Percentiles rank a stretch among this genome's conserved stretches.
phyloP scores from a whole-genome alignment of 2,888 invertebrate genomes.

The Euplexia lucipara region DNA sequence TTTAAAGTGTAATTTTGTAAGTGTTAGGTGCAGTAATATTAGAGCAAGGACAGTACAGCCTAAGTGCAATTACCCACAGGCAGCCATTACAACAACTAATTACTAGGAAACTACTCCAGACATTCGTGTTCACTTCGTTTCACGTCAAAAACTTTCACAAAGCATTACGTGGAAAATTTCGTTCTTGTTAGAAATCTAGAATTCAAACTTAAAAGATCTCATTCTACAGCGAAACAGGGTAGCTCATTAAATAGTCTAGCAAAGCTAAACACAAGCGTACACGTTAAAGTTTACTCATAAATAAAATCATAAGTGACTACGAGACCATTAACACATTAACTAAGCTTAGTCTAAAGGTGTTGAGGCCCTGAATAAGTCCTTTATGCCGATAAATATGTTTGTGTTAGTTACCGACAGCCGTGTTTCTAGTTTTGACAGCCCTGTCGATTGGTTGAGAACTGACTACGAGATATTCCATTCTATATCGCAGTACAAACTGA shows the following conservation, averaged over 20 bases:
- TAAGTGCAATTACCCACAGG: slow-evolving; percentile 28
- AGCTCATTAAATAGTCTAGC: slow-evolving; percentile 64
- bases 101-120: slow-evolving; percentile 28
- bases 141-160: slow-evolving; percentile 34
- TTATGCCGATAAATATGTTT: slow-evolving; percentile 39
- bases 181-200: slow-evolving; percentile 28
- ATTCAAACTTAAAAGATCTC: slow-evolving; percentile 28
- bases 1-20: slow-evolving; percentile 16
- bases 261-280: slow-evolving; percentile 56
- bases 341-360: slow-evolving; percentile 27
- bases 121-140: slow-evolving; percentile 20
- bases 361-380: slow-evolving; percentile 13
- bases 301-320: slow-evolving; percentile 41
- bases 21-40: slow-evolving; percentile 22
- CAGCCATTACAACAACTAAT: slow-evolving; percentile 38
- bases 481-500: slow-evolving; percentile 22
- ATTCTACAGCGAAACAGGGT: slow-evolving; percentile 37
- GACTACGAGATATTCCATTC: slow-evolving; percentile 38
- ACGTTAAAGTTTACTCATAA: slow-evolving; percentile 45
- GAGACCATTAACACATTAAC: slow-evolving; percentile 42
- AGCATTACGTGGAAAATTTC: slow-evolving; percentile 27
- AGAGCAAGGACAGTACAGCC: slow-evolving; percentile 19
- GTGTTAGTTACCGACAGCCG: slow-evolving; percentile 18
- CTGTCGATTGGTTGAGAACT: slow-evolving; percentile 32
- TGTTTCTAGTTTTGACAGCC: slow-evolving; percentile 43